Base-by-base conservation (phyloP, 2,113 vertebrate genomes). In the Indicator maculatus region DNA sequence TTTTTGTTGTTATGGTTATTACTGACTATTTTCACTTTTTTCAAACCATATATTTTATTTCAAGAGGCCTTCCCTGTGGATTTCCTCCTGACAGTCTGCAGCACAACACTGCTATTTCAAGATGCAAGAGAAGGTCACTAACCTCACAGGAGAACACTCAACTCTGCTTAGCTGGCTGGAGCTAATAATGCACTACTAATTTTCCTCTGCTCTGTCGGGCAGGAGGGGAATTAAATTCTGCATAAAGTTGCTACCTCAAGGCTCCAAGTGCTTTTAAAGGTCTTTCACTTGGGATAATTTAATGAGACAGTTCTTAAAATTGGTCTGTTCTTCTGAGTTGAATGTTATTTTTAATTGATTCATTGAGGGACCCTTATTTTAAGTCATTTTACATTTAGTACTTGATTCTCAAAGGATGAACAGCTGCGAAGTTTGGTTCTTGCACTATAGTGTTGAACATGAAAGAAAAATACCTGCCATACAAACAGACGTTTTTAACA, bases 181-280 rank as follows among this genome's bases (percentile, higher is more conserved):
- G 84, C 93, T 94, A 92, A 96, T 83, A 83, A 84, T 93, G 91
- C 24, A 90, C 92, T 97, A 95, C 77, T 96, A 84, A 89, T 97
- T 97, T 95, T 95, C 93, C 83, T 97, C 95, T 94, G 87, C 84
- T 97, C 96, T 75, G 64, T 38, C 76, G 73, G 92, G 96, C 96
- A 93, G 95, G 93, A 97, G 83, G 95, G 70, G 94, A 95, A 97
- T 96, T 89, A 96, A 96, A 96, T 97, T 97, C 89, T 98, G 97
- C 97, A 96, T 98, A 96, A 98, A 98, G 95, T 97, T 98, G 98
- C 98, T 98, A 98, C 98, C 98, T 98, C 98, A 98, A 96, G 97
- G 97, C 97, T 98, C 97, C 96, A 98, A 97, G 95, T 97, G 96
- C 96, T 98, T 97, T 96, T 97, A 97, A 97, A 95, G 95, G 97